phyloP scores from a whole-genome alignment of 1,140 invertebrate species.

The Rhopalosiphum padi region DNA sequence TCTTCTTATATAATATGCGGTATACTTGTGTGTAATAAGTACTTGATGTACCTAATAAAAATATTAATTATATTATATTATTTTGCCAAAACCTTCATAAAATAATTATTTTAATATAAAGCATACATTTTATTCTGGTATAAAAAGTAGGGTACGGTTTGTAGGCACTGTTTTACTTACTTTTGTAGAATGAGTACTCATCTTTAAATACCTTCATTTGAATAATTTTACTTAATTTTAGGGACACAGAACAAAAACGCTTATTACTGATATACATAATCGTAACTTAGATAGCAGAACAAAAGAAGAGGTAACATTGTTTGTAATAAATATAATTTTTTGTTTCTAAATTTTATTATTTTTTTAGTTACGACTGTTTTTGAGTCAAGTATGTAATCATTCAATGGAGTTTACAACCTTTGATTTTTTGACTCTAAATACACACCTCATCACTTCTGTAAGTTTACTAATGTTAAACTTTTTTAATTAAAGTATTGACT shows the following conservation, averaged over 20 bases:
- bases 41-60: background rate
- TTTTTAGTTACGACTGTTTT: background rate
- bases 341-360: background rate
- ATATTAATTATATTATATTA: background rate
- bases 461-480: background rate
- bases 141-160: background rate
- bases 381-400: background rate
- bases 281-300: background rate
- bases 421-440: background rate
- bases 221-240: background rate
- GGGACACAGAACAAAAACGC: background rate
- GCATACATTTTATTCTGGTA: background rate
- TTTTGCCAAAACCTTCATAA: background rate
- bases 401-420: background rate
- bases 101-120: background rate
- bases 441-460: background rate
- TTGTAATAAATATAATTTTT: background rate
- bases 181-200: background rate
- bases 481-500: background rate
- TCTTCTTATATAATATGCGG: background rate
- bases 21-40: background rate
- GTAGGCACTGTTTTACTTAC: background rate
- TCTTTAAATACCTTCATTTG: background rate
- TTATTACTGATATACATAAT: background rate
- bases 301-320: constrained; percentile 18